Base-by-base conservation (phyloP, 2,113 vertebrate species). In the Cheilinus undulatus region DNA sequence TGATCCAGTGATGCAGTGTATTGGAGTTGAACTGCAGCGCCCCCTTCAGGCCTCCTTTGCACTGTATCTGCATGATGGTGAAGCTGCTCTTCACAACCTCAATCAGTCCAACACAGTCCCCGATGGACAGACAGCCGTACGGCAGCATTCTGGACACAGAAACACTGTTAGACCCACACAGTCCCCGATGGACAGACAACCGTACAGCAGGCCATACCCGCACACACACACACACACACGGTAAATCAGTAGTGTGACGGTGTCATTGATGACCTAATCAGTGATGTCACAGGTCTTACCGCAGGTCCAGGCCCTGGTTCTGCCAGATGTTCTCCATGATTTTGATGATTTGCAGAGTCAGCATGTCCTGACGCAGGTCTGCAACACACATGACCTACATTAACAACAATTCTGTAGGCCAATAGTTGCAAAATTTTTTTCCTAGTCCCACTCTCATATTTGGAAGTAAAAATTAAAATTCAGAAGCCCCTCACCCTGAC, bases 251-350 rank as follows among this genome's bases (percentile, higher is more conserved):
- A 9, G 34, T 14, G 46, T 34, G 20, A 43, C 53, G 52, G 57
- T 40, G 14, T 79, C 69, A 64, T 4, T 15, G 46, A 12, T 5
- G 8, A 8, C 20, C 5, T 12, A 11, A 38, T 3, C 11, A 17
- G 20, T 32, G 27, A 32, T 32, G 51, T 54, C 11, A 28, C 24
- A 9, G 17, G 27, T 2, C 82, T 85, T 68, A 97, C 97, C 97
- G 94, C 79, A 99, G 95, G 91, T 98, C 97, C 83, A 99, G 94
- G 23, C 96, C 97, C 83, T 99, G 97, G 88, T 97, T 98, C 91
- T 99, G 97, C 97, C 97, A 98, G 89, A 98, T 98, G 89, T 97
- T 98, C 91, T 99, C 97, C 97, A 98, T 98, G 82, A 99, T 98
- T 80, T 95, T 94, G 65, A 98, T 97, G 80, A 98, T 99, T 76